Conservation (phyloP, 2,888 invertebrate genomes). For the Ormyrus labotus region DNA sequence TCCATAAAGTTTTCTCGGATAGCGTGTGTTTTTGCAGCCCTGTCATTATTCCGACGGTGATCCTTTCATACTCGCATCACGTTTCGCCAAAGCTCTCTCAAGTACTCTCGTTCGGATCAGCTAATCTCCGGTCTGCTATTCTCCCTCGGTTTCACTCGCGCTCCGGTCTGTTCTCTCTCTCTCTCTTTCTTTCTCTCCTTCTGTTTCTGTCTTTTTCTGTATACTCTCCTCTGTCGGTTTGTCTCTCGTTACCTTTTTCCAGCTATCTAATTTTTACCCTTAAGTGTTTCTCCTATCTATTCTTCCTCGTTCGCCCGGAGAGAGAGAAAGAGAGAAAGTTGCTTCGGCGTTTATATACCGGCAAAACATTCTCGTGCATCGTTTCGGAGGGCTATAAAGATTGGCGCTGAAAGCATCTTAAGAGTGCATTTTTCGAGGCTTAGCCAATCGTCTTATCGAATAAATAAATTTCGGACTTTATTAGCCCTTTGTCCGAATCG, state of each 20-base stretch:
- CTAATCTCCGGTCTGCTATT: conserved; percentile 43
- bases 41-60: conserved; percentile 47
- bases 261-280: conserved; percentile 33
- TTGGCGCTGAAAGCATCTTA: conserved; percentile 22
- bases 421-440: background rate
- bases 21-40: conserved; percentile 30
- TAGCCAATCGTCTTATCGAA: background rate
- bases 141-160: conserved; percentile 6
- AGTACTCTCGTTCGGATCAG: conserved; percentile 31
- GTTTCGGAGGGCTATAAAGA: conserved; percentile 2
- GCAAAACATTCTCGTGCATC: background rate
- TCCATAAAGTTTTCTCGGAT: conserved; percentile 44
- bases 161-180: background rate
- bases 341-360: background rate
- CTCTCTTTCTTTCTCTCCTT: background rate
- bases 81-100: conserved; percentile 45
- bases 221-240: background rate
- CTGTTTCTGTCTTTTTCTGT: background rate
- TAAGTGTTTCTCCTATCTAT: conserved; percentile 10
- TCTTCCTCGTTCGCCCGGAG: background rate
- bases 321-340: too few species aligned
- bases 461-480: background rate
- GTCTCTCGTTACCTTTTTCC: conserved; percentile 35
- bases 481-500: too few species aligned
- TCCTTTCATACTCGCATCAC: conserved; percentile 51